Evolutionary conservation across 2,797 vertebrate genomes (phyloP).

Genomic region (Oophaga sylvatica): DNA sequence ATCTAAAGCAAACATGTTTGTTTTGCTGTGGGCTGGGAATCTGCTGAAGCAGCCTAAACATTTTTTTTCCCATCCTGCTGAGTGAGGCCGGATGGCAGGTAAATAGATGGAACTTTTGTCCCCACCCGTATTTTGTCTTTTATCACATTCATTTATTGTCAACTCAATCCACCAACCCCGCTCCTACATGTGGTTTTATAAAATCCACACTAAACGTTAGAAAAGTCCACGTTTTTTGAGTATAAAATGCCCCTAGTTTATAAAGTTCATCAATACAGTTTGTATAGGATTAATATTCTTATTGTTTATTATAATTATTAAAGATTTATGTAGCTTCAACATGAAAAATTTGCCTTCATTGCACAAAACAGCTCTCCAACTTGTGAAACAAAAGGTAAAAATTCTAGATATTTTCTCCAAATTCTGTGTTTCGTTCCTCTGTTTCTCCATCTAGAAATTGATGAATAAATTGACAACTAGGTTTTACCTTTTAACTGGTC

Average conservation of each 20-base stretch:
- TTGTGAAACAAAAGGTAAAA: no score
- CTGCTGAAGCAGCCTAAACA: constrained; percentile 63
- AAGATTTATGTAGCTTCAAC: background rate
- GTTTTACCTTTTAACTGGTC: no score
- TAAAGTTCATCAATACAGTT: no score
- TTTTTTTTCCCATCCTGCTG: constrained; percentile 65
- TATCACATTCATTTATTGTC: constrained; percentile 75
- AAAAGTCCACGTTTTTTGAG: background rate
- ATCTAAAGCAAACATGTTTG: constrained; percentile 70
- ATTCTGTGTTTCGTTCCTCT: no score
- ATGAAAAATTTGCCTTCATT: no score
- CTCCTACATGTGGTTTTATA: background rate
- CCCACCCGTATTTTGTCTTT: constrained; percentile 67
- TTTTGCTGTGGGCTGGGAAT: constrained; percentile 63
- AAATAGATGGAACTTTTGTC: constrained; percentile 65
- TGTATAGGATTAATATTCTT: background rate
- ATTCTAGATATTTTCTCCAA: no score
- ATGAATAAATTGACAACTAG: no score
- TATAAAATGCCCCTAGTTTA: background rate
- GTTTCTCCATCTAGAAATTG: no score
- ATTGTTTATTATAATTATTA: background rate
- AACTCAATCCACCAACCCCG: constrained; percentile 69
- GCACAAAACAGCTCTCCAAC: no score
- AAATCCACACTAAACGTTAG: background rate
- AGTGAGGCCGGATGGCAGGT: constrained; percentile 68